Evolutionary conservation across 2,113 vertebrate genomes (phyloP), one percentile per base, ranked within the genome.

Genomic region (Cromileptes altivelis): DNA sequence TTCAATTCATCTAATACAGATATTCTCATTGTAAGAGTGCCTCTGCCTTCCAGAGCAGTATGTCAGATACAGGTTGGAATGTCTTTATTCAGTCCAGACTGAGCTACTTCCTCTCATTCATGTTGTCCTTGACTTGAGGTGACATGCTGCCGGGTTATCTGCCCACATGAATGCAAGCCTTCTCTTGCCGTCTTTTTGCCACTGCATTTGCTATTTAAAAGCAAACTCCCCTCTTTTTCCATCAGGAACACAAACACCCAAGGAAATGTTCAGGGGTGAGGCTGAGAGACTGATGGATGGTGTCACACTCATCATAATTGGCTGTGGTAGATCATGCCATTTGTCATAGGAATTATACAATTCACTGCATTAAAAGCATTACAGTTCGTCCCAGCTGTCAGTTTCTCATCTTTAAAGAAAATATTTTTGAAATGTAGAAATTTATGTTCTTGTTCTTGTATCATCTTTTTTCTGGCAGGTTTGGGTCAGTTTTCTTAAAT

Each of bases 41-140:
- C 23, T 37, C 53, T 56, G 63, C 9, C 30, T 13, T 49, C 52
- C 4, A 42, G 64, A 65, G 37, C 72, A 53, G 50, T n/a, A 2
- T 81, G 78, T 89, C 87, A 79, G 53, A 90, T 78, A 88, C 77
- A 84, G 78, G 47, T 70, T 78, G 87, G 81, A 88, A 85, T 92
- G 86, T 91, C 88, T 92, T 74, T 78, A 57, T 88, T 83, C 82
- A 53, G 75, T 75, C 58, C 78, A 81, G 70, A 67, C 85, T 81
- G 71, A 40, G 85, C 79, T 69, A 67, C 88, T 94, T 94, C 94
- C 94, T 90, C 64, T 91, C 84, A 94, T 94, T 95, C 90, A 93
- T 81, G 53, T 17, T 88, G 88, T 91, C 93, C 92, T 93, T 93
- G 93, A 90, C 90, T 86, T 61, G 23, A 57, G 82, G 71, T 80